phyloP scores from a whole-genome alignment of 2,797 vertebrate species.

The Cynopterus sphinx region DNA sequence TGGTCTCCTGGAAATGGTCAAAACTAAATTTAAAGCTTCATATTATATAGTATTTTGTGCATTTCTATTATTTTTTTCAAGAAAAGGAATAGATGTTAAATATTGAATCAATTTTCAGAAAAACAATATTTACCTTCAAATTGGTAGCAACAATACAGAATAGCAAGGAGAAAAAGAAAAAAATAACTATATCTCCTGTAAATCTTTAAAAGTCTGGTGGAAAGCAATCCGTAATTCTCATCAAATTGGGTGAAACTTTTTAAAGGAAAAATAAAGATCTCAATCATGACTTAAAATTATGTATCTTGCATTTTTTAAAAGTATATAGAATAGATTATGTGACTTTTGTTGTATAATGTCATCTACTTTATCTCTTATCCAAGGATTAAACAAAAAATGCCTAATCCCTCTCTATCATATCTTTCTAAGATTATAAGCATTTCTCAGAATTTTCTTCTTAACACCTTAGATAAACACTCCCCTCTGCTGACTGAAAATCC shows the following conservation, averaged over 20 bases:
- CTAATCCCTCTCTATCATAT: neutral
- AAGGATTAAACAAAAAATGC: neutral
- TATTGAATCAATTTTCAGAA: conserved; percentile 38
- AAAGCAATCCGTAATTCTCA: neutral
- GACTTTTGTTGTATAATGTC: conserved; percentile 31
- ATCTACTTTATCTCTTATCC: neutral
- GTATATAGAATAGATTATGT: neutral
- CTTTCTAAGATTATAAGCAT: neutral
- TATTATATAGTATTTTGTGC: neutral
- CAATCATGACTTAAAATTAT: neutral
- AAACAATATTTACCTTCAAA: neutral
- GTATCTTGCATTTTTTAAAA: neutral
- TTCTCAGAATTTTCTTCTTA: conserved; percentile 33
- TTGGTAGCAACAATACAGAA: conserved; percentile 35
- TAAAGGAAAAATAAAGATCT: neutral
- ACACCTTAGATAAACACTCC: neutral
- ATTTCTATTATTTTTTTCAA: neutral
- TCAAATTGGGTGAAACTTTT: neutral
- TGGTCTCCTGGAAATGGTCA: neutral
- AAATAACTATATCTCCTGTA: neutral
- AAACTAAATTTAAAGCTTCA: neutral
- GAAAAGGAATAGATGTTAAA: conserved; percentile 28
- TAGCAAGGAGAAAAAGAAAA: neutral
- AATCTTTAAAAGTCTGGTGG: neutral
- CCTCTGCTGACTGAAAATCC: neutral